Conservation (phyloP, 2,113 vertebrate genomes). For the Egretta garzetta region DNA sequence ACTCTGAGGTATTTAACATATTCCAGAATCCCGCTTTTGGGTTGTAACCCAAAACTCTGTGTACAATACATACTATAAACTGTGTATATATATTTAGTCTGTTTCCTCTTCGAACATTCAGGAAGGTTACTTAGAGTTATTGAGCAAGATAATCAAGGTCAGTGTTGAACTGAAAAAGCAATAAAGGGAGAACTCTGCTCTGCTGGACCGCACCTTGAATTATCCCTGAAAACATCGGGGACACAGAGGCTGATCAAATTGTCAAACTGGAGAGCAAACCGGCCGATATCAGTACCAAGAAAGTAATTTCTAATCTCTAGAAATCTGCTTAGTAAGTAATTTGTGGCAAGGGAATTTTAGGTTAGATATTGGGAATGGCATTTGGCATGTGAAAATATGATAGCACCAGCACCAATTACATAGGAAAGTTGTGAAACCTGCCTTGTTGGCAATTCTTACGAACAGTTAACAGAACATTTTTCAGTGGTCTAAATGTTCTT, state of each 20-base stretch:
- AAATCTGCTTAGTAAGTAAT: not conserved
- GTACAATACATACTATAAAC: accelerated
- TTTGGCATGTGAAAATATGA: not conserved
- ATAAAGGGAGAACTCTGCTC: not conserved
- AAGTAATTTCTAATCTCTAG: not conserved
- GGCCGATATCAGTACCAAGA: not conserved
- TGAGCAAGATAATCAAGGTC: not conserved
- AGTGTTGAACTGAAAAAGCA: not conserved
- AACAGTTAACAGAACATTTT: not conserved
- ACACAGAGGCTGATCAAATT: accelerated
- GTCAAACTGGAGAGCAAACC: not conserved
- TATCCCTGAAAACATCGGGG: not conserved
- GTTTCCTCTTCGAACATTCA: accelerated
- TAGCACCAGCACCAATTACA: not conserved
- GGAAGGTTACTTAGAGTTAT: accelerated
- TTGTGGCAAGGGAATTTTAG: not conserved
- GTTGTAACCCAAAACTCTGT: accelerated
- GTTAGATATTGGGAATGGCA: not conserved
- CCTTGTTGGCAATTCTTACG: not conserved
- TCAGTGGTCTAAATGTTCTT: not conserved
- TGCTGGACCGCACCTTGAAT: not conserved
- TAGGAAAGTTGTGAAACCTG: not conserved
- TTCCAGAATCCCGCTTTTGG: not conserved
- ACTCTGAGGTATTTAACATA: conserved; percentile 86
- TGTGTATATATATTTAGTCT: accelerated